phyloP scores from a whole-genome alignment of 2,113 vertebrate species.

The Carettochelys insculpta region DNA sequence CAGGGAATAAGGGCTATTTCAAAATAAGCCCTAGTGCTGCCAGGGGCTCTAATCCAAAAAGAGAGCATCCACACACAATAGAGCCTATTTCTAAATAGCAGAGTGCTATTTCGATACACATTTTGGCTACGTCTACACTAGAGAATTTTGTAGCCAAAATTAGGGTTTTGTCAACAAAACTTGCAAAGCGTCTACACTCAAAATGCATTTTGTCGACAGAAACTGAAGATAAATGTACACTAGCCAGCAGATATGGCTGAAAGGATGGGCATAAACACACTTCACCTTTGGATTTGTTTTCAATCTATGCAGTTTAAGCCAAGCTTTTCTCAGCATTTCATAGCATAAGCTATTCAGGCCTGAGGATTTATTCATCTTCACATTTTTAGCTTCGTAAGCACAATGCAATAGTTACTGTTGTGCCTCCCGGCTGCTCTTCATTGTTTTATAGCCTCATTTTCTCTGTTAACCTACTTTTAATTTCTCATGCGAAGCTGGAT shows the following conservation, averaged over 20 bases:
- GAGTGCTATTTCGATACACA: no score
- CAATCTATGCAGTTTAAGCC: not conserved
- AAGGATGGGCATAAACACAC: slow-evolving; percentile 35
- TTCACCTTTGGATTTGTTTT: slow-evolving; percentile 35
- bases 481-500: slow-evolving; percentile 20
- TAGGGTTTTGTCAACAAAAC: no score
- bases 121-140: no score
- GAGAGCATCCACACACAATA: no score
- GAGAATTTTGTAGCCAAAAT: no score
- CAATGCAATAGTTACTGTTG: slow-evolving; percentile 65
- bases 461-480: slow-evolving; percentile 66
- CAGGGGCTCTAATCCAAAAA: no score
- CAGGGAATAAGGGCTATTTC: no score
- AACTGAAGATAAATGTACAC: slow-evolving; percentile 6
- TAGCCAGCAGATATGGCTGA: slow-evolving; percentile 3
- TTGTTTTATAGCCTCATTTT: slow-evolving; percentile 68
- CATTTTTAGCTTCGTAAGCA: slow-evolving; percentile 63
- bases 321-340: slow-evolving; percentile 60
- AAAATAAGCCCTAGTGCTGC: no score
- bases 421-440: slow-evolving; percentile 57
- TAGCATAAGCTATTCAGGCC: slow-evolving; percentile 48
- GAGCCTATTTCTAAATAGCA: no score
- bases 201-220: no score
- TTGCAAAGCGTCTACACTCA: no score
- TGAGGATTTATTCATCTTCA: slow-evolving; percentile 57